Conservation (phyloP, 2,113 vertebrate genomes). For the Piaya cayana region DNA sequence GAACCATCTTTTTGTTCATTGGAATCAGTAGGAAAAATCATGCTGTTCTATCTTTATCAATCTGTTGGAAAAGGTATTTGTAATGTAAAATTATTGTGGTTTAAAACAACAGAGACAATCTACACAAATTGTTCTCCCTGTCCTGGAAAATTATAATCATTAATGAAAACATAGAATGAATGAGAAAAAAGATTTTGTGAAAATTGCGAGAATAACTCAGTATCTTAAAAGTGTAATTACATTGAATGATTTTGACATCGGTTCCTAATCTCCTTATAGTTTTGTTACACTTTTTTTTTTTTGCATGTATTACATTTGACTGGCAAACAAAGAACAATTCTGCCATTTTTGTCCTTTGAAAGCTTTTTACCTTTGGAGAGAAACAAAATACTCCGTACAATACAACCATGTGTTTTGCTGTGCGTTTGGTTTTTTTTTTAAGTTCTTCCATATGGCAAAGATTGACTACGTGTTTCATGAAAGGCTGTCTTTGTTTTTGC, state of each 20-base stretch:
- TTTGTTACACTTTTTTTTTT: neutral
- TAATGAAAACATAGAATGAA: neutral
- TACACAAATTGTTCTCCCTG: neutral
- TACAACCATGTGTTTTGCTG: rapidly evolving
- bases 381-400: neutral
- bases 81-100: neutral
- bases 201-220: neutral
- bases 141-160: neutral
- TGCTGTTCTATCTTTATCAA: neutral
- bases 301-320: neutral
- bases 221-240: neutral
- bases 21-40: neutral
- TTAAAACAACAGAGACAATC: neutral
- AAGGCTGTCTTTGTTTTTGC: neutral
- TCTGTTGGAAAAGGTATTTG: neutral
- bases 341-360: neutral
- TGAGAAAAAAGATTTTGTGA: neutral
- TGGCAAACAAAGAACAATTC: neutral
- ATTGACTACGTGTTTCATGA: neutral
- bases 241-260: neutral
- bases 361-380: neutral
- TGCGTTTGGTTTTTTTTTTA: neutral
- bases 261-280: neutral
- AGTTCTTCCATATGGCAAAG: neutral
- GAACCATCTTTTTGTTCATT: neutral